A percentile compares a stretch with the other conserved stretches of the same genome.
These are phyloP conservation scores for Enteromius mattozi DNA, from an alignment of 2,797 vertebrate genomes.

Conservation along the genomic window DNA sequence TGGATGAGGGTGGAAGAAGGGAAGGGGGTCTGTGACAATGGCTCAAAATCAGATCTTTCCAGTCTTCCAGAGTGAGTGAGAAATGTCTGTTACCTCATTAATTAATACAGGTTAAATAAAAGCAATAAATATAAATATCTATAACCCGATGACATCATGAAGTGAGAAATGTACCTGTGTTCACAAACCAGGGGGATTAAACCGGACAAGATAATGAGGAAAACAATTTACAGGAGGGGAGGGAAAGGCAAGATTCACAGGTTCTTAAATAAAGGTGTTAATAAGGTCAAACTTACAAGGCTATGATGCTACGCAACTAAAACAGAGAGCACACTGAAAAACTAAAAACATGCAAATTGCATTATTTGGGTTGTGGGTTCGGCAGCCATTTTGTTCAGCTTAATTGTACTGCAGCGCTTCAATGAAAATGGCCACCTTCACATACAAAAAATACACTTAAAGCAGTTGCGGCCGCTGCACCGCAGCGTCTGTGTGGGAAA, in stretches of 20 bases:
- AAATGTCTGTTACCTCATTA: slow-evolving; percentile 39
- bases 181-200: not conserved
- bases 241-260: slow-evolving; percentile 70
- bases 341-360: slow-evolving; percentile 69
- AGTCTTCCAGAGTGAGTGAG: slow-evolving; percentile 13
- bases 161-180: slow-evolving; percentile 23
- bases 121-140: slow-evolving; percentile 53
- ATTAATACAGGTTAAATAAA: slow-evolving; percentile 42
- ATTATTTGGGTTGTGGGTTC: slow-evolving; percentile 57
- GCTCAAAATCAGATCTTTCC: slow-evolving; percentile 38
- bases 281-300: slow-evolving; percentile 72
- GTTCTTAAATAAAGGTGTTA: slow-evolving; percentile 77
- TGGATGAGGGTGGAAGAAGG: slow-evolving; percentile 25
- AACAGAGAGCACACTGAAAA: slow-evolving; percentile 59
- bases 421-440: slow-evolving; percentile 60
- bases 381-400: slow-evolving; percentile 54
- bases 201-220: slow-evolving; percentile 26
- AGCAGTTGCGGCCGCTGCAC: slow-evolving; percentile 52
- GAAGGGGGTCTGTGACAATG: slow-evolving; percentile 18
- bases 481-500: slow-evolving; percentile 31
- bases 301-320: slow-evolving; percentile 68
- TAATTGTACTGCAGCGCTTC: slow-evolving; percentile 49
- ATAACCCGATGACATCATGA: slow-evolving; percentile 7
- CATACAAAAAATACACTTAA: slow-evolving; percentile 63
- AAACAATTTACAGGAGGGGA: slow-evolving; percentile 63